Conservation (phyloP, 2,888 invertebrate species). For the Gymnocheta viridis region DNA sequence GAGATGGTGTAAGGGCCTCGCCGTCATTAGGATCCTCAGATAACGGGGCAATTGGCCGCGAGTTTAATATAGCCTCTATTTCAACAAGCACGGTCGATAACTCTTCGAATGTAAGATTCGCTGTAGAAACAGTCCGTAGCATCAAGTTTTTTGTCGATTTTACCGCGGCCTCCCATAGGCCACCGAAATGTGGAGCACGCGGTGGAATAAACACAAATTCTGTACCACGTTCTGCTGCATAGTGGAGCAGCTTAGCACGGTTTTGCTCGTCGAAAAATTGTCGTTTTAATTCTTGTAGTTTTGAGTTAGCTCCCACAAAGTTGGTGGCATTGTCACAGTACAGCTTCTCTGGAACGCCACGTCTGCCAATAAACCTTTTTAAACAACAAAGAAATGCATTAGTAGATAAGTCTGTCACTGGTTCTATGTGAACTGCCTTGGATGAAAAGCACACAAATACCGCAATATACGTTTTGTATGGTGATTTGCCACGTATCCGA, state of each 20-base stretch:
- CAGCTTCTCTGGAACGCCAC: not conserved
- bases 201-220: no score
- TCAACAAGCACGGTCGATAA: conserved; percentile 57
- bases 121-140: conserved; percentile 26
- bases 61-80: conserved; percentile 69
- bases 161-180: no score
- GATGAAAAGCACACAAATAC: conserved; percentile 51
- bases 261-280: not conserved
- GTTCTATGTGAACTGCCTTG: conserved; percentile 46
- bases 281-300: conserved; percentile 32
- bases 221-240: no score
- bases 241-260: not conserved
- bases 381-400: conserved; percentile 34
- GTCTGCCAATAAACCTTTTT: conserved; percentile 29
- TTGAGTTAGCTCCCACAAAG: conserved; percentile 1
- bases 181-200: no score
- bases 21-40: conserved; percentile 67
- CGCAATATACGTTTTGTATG: conserved; percentile 57
- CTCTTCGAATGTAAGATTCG: conserved; percentile 63
- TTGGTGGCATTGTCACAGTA: conserved; percentile 38
- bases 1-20: conserved; percentile 65
- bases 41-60: conserved; percentile 67
- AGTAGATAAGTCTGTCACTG: conserved; percentile 12
- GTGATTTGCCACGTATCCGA: conserved; percentile 36
- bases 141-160: conserved; percentile 45